Percentiles rank a stretch among this genome's conserved stretches.
These are phyloP conservation scores for Natrix natrix DNA, from an alignment of 2,797 vertebrate species.

Conservation along the genomic window DNA sequence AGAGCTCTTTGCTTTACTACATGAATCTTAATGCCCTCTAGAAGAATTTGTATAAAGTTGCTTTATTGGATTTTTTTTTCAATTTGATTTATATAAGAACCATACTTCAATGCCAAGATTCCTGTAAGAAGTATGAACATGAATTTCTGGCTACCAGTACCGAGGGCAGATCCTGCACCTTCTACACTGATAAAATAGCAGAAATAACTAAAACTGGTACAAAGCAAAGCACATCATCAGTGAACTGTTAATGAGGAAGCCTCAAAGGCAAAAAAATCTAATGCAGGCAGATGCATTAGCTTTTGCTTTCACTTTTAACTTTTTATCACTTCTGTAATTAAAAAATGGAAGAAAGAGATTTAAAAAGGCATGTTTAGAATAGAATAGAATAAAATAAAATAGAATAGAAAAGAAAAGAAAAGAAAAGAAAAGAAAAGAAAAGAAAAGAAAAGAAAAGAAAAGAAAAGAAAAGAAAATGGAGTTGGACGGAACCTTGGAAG, in stretches of 20 bases:
- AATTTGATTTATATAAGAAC: conserved; percentile 26
- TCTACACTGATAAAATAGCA: not conserved
- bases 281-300: not conserved
- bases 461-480: too few species aligned
- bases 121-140: not conserved
- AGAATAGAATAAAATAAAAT: too few species aligned
- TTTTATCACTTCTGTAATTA: not conserved
- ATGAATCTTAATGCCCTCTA: conserved; percentile 19
- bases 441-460: too few species aligned
- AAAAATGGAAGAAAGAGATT: not conserved
- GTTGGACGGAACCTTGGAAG: too few species aligned
- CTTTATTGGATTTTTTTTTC: not conserved
- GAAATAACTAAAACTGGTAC: not conserved
- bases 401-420: too few species aligned
- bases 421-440: too few species aligned
- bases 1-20: conserved; percentile 19
- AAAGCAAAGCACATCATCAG: not conserved
- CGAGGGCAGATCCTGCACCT: not conserved
- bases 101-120: not conserved
- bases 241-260: not conserved
- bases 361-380: not conserved
- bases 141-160: not conserved
- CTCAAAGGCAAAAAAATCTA: not conserved
- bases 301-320: not conserved
- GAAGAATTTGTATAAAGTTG: conserved; percentile 2